Evolutionary conservation across 2,888 invertebrate species (phyloP), one percentile per base, ranked within the genome.

Genomic region (Drosophila ezoana): DNA sequence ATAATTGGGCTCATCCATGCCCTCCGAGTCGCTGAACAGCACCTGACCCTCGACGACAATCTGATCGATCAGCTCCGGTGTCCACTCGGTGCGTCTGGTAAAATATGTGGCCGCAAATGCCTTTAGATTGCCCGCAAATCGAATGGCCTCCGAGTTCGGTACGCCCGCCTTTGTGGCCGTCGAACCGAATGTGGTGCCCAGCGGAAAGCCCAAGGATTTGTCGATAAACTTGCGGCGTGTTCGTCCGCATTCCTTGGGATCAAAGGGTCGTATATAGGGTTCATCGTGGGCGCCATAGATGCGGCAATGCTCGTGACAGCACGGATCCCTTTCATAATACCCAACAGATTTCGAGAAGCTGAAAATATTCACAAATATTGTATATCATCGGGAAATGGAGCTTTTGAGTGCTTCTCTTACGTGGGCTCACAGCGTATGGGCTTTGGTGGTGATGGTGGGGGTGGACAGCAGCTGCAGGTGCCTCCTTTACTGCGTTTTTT

Each of bases 71-170:
- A 89, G 63, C 3, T 65, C 68, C 3, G 83, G 64, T 3, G 72
- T 75, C 92, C 92, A 92, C 13, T 89, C 83, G 1, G 63, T 79
- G 44, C 90, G 90, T 0, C 85, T 84, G 2, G 90, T 91, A 5
- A 91, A 81, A 52, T 89, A 90, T 6, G 89, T 79, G 18, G 88
- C 80, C 0, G 90, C 90, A 65, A 91, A 91, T 3, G 87, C 91
- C 40, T 91, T 82, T 3, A 92, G 58, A 47, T 81, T 76, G 0
- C 83, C 84, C 0, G 89, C 90, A 49, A 71, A 92, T 0, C 84
- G 86, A 48, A 86, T 72, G 0, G 84, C 59, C 9, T 78, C 64
- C 18, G 74, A 28, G 44, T 87, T 81, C 3, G 67, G 33, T 2
- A 49, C 5, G 0, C 71, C 76, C 1, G 49, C 38, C 28, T 79